Percentiles rank a stretch among this genome's conserved stretches.
phyloP scores from a whole-genome alignment of 2,113 vertebrate species.

The Anhinga anhinga region DNA sequence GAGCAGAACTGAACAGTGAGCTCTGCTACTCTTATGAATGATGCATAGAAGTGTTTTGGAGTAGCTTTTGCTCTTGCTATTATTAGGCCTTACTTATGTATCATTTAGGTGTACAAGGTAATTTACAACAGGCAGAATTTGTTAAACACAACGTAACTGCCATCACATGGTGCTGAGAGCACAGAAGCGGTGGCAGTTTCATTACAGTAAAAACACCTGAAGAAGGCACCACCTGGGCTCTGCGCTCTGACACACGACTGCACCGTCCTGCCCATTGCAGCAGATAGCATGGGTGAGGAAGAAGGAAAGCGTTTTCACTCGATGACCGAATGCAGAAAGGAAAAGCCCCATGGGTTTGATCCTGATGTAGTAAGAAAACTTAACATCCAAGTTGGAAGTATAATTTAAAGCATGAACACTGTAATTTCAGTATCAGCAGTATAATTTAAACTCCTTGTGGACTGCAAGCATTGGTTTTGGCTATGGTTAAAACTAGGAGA shows the following conservation, averaged over 20 bases:
- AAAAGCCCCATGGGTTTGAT: neutral
- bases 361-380: neutral
- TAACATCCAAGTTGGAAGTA: neutral
- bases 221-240: neutral
- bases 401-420: neutral
- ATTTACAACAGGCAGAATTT: neutral
- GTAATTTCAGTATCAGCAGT: neutral
- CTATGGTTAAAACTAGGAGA: neutral
- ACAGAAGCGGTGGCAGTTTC: neutral
- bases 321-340: neutral
- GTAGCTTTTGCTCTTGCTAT: neutral
- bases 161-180: neutral
- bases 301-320: neutral
- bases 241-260: accelerated
- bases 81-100: neutral
- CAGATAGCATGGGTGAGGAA: neutral
- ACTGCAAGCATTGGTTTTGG: neutral
- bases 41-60: neutral
- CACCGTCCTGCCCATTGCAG: accelerated
- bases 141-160: neutral
- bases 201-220: neutral
- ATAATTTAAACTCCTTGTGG: neutral
- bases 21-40: neutral
- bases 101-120: neutral
- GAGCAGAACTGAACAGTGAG: neutral